Conservation (phyloP, 2,888 invertebrate species). For the Phyto melanocephala region DNA sequence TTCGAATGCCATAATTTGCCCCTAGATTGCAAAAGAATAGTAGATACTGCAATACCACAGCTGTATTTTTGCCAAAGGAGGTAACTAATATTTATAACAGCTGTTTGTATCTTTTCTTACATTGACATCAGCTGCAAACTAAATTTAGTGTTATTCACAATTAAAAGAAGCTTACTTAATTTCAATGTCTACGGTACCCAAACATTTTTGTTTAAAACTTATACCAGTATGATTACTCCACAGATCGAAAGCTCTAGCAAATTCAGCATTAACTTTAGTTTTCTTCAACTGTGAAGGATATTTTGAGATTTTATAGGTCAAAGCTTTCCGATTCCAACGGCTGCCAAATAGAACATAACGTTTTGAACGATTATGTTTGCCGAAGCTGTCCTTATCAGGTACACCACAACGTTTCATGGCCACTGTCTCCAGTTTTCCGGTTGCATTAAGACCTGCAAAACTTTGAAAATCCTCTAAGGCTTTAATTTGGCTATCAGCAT, state of each 20-base stretch:
- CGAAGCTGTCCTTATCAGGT: slow-evolving; percentile 91
- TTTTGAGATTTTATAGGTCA: slow-evolving; percentile 94
- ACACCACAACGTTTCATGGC: slow-evolving; percentile 92
- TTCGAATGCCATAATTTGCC: too few relatives aligned
- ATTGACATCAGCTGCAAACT: too few relatives aligned
- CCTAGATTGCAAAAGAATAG: too few relatives aligned
- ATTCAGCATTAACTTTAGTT: slow-evolving; percentile 87
- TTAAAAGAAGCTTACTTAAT: slow-evolving; percentile 82
- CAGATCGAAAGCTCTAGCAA: slow-evolving; percentile 90
- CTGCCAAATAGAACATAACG: slow-evolving; percentile 97
- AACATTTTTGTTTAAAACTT: slow-evolving; percentile 86
- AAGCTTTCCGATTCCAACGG: slow-evolving; percentile 93
- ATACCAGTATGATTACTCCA: slow-evolving; percentile 93
- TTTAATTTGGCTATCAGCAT: slow-evolving; percentile 86
- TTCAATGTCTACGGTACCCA: slow-evolving; percentile 90
- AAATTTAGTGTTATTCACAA: too few relatives aligned
- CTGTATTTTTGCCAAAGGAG: too few relatives aligned
- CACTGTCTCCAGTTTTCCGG: slow-evolving; percentile 90
- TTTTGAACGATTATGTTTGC: slow-evolving; percentile 88
- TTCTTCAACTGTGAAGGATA: slow-evolving; percentile 88
- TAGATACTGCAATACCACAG: too few relatives aligned
- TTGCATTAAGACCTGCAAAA: slow-evolving; percentile 92
- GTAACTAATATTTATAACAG: too few relatives aligned
- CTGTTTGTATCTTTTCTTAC: too few relatives aligned
- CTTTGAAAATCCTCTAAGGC: slow-evolving; percentile 94